phyloP scores from a whole-genome alignment of 2,113 vertebrate species.

The Acinonyx jubatus region DNA sequence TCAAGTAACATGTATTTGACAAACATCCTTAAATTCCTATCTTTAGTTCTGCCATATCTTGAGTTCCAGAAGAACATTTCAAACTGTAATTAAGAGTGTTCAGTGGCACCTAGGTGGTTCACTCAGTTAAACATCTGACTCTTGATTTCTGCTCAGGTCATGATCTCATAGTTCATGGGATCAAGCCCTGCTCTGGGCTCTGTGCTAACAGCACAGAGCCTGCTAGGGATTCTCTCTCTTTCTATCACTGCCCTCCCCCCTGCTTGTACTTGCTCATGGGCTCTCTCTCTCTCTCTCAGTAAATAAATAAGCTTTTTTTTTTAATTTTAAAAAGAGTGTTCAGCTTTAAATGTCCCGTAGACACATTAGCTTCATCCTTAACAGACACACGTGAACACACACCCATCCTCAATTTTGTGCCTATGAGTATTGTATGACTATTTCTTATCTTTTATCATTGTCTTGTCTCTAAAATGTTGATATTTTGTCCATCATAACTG shows the following conservation, averaged over 20 bases:
- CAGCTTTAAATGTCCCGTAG: background rate
- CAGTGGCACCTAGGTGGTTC: too few species aligned
- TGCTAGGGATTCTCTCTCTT: too few species aligned
- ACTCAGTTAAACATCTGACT: too few species aligned
- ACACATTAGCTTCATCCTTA: background rate
- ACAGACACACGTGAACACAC: background rate
- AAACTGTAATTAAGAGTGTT: background rate
- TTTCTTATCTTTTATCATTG: background rate
- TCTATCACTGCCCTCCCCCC: too few species aligned
- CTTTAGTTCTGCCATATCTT: background rate
- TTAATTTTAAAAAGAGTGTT: background rate
- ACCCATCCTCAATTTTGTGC: background rate
- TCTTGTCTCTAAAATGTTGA: background rate
- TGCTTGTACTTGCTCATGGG: too few species aligned
- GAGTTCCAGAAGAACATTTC: background rate
- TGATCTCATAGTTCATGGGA: too few species aligned
- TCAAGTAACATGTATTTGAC: background rate
- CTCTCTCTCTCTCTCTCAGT: too few species aligned
- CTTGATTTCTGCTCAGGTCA: too few species aligned
- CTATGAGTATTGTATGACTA: background rate
- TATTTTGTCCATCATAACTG: background rate
- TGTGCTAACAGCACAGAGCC: too few species aligned
- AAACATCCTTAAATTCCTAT: background rate
- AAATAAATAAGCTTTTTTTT: too few species aligned
- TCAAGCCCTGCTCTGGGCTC: too few species aligned